Percentiles rank a stretch among this genome's conserved stretches.
Evolutionary conservation across 2,888 invertebrate genomes (phyloP).

Genomic region (Odiellus spinosus): DNA sequence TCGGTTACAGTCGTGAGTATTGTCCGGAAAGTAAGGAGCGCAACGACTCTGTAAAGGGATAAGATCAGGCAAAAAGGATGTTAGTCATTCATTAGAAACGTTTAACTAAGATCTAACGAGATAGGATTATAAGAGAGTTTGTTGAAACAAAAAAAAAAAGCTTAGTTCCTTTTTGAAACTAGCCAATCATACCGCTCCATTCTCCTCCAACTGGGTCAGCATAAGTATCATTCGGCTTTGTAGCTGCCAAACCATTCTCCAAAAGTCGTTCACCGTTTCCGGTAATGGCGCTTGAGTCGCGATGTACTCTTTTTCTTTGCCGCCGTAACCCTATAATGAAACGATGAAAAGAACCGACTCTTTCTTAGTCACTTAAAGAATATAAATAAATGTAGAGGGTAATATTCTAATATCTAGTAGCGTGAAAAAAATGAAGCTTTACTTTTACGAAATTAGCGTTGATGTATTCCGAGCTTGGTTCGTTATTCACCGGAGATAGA

Average conservation of each 20-base stretch:
- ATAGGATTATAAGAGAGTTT: too few species aligned
- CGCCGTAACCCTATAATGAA: slow-evolving; percentile 58
- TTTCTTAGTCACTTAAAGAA: neutral
- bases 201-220: slow-evolving; percentile 76
- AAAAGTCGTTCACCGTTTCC: slow-evolving; percentile 69
- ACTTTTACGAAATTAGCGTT: slow-evolving; percentile 86
- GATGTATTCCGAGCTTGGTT: slow-evolving; percentile 71
- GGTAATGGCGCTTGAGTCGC: slow-evolving; percentile 79
- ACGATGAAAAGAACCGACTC: neutral
- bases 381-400: slow-evolving; percentile 1
- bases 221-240: slow-evolving; percentile 73
- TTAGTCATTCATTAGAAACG: too few species aligned
- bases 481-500: slow-evolving; percentile 50
- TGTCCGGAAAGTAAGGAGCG: slow-evolving; percentile 77
- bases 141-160: slow-evolving; percentile 3
- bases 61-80: too few species aligned
- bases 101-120: too few species aligned
- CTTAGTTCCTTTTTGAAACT: slow-evolving; percentile 16
- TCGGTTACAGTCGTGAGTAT: slow-evolving; percentile 72
- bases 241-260: slow-evolving; percentile 94
- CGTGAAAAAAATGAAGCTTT: slow-evolving; percentile 31
- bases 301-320: slow-evolving; percentile 67
- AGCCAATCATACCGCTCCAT: slow-evolving; percentile 66
- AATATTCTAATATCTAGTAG: neutral
- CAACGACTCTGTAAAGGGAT: slow-evolving; percentile 67